A percentile compares a stretch with the other conserved stretches of the same genome.
These are phyloP conservation scores for Teinopalpus imperialis DNA, from an alignment of 2,888 invertebrate genomes.

Conservation along the genomic window DNA sequence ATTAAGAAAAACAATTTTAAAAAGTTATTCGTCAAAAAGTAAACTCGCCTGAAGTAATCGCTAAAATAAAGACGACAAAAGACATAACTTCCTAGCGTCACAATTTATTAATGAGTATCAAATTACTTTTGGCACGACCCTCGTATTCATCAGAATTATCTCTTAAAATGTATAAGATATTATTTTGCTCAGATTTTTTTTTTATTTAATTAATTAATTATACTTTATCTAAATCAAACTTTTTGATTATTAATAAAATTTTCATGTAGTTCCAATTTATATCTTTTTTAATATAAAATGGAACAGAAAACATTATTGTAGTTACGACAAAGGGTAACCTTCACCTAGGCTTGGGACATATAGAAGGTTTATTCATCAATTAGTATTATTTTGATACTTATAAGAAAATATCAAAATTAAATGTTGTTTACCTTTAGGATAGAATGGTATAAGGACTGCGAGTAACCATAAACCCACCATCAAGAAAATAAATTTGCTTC, in stretches of 20 bases:
- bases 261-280: too few species aligned
- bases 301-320: not conserved
- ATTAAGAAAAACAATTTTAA: too few species aligned
- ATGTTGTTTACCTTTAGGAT: constrained; percentile 10
- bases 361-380: not conserved
- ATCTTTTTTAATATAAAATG: not conserved
- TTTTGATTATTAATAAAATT: too few species aligned
- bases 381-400: not conserved
- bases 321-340: not conserved
- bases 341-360: constrained; percentile 5
- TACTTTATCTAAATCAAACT: constrained; percentile 6
- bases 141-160: constrained; percentile 3
- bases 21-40: too few species aligned
- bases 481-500: not conserved
- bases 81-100: too few species aligned
- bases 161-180: constrained; percentile 1
- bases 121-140: too few species aligned
- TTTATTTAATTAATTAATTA: constrained; percentile 2
- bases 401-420: constrained; percentile 2
- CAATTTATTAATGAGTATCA: too few species aligned
- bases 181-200: constrained; percentile 14
- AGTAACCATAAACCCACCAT: constrained; percentile 8
- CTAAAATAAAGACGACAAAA: too few species aligned
- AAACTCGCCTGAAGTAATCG: too few species aligned
- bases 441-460: not conserved